Base-by-base conservation (phyloP, 2,113 vertebrate species). In the Callocephalon fimbriatum region DNA sequence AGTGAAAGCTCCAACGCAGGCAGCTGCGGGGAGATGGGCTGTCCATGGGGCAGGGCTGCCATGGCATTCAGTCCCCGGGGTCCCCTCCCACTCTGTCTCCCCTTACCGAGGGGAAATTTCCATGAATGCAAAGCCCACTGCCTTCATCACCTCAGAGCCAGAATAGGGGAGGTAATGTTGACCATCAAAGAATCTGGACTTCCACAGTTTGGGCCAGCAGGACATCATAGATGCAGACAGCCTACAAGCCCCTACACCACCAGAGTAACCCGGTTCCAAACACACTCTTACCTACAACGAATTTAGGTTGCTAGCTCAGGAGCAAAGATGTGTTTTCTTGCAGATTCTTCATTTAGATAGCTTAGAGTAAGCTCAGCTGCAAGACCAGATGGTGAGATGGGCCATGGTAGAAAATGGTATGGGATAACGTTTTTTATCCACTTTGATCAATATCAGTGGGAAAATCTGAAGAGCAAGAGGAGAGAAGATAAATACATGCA, bases 391-490 rank as follows among this genome's bases (percentile, higher is more conserved):
- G 56, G 89, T 59, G 51, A 93, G 67, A 89, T 61, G 58, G 38
- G 48, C 67, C 68, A 23, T 63, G 22, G 53, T 80, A 37, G 86
- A 86, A 95, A 95, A 70, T 9, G 32, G 70, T 67, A 88, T 45
- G 53, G 95, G 79, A 85, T 90, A 91, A 89, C 51, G 50, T 86
- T 95, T 93, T 90, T 84, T 88, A 95, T 95, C 91, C 76, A 53
- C 63, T 81, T 45, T 54, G 66, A 92, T 97, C 87, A 85, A 70
- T 85, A 90, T 94, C 89, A 92, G 67, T 78, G 81, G 76, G 96
- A 95, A 97, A 95, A 97, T 97, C 92, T 92, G 71, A 91, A 84
- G 68, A 94, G 76, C 90, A 90, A 91, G 74, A 90, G 63, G 19
- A 83, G 42, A 94, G 71, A 86, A 93, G 86, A 91, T 84, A 80